These are phyloP conservation scores for Addax nasomaculatus DNA, from an alignment of 2,113 vertebrate species.

Conservation along the genomic window DNA sequence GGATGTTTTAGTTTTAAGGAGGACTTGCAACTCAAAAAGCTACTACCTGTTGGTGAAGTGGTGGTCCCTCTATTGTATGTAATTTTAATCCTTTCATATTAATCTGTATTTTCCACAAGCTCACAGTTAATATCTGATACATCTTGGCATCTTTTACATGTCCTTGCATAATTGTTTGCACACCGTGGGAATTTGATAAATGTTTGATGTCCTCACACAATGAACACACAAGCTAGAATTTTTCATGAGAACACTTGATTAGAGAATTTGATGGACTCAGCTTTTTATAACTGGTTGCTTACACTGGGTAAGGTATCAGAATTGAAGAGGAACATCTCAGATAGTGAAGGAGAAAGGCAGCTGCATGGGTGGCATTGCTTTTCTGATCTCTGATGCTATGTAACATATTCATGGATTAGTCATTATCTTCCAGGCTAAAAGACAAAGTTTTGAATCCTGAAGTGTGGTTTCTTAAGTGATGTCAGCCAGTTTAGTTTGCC, in stretches of 20 bases:
- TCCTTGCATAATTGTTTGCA: not conserved
- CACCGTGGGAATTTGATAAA: not conserved
- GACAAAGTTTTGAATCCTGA: constrained; percentile 18
- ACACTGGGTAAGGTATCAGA: not conserved
- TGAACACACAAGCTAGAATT: not conserved
- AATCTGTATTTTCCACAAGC: not conserved
- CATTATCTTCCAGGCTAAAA: not conserved
- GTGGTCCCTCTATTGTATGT: not conserved
- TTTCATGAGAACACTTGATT: not conserved
- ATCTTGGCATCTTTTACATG: not conserved
- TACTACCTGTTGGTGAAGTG: not conserved
- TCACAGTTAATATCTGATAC: not conserved
- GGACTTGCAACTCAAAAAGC: not conserved
- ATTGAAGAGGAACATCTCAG: not conserved
- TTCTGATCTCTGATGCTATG: not conserved
- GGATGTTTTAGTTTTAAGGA: not conserved
- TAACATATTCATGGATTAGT: not conserved
- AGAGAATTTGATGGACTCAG: not conserved
- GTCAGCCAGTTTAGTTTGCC: not conserved
- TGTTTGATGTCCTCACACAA: not conserved
- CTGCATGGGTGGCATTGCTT: not conserved
- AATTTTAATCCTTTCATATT: not conserved
- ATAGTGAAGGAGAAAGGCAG: not conserved
- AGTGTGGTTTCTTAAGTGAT: not conserved
- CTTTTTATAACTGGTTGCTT: not conserved